Base-by-base conservation (phyloP, 2,888 invertebrate species). In the Chalcis sispes region DNA sequence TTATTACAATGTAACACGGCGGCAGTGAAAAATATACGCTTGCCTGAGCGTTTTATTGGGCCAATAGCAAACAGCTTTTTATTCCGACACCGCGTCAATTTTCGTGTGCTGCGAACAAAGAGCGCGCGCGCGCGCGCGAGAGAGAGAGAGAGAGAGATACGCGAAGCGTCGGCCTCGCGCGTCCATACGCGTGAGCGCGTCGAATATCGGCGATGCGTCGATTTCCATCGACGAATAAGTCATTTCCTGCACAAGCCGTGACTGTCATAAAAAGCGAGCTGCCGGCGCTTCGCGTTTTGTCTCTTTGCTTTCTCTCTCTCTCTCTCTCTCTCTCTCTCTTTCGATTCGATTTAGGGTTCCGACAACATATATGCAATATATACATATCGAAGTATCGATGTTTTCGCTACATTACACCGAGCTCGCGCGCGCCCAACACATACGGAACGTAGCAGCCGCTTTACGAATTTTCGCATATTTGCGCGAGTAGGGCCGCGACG, bases 201-300 rank as follows among this genome's bases (percentile, higher is more conserved):
- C 75, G 75, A 70, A 75, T 75, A 72, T 77, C 72, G 75, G 65
- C 71, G 72, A 77, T 77, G 72, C 70, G 76, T 77, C 72, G 67
- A 70, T 77, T 69, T 70, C n/a, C n/a, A n/a, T n/a, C 72, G 69
- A 64, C 72, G 77, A 69, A 73, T 64, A 72, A 77, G 77, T 77
- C 72, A 77, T 77, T 77, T 77, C 77, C 77, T 72, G 18, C 64
- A 18, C 52, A 20, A 50, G 62, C 69, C 72, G 77, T 73, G 72
- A 77, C 77, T 77, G 72, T 73, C 77, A 69, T 77, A 76, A 72
- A 76, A 76, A 76, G 20, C 58, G 48, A 15, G 40, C 52, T 32
- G 54, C n/a, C 50, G 73, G 46, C 61, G 67, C 67, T 62, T 67
- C 65, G 59, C 59, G 59, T n/a, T 29, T 10, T 36, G 75, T 29